Evolutionary conservation across 2,888 invertebrate genomes (phyloP).

Genomic region (Plagodis pulveraria): DNA sequence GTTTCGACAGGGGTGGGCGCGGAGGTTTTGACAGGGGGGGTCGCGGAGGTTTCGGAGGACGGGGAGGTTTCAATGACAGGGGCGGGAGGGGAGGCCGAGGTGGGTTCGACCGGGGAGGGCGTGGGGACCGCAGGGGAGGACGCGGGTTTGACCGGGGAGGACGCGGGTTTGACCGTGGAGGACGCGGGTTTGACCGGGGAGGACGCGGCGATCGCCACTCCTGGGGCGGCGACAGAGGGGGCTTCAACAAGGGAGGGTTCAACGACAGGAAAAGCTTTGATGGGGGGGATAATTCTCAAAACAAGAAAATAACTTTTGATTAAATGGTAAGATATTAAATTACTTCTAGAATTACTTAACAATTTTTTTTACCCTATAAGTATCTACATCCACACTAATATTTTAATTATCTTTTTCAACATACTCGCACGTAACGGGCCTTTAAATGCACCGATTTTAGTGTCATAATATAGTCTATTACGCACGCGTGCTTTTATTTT

Average conservation of each 20-base stretch:
- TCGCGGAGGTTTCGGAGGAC: constrained; percentile 55
- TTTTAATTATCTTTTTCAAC: too few relatives aligned
- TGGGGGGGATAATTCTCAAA: constrained; percentile 82
- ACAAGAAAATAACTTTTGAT: constrained; percentile 91
- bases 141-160: constrained; percentile 70
- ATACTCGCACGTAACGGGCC: too few relatives aligned
- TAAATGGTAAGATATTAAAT: constrained; percentile 61
- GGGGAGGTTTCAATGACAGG: constrained; percentile 62
- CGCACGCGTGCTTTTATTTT: too few relatives aligned
- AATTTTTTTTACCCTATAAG: too few relatives aligned
- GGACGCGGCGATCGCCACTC: constrained; percentile 72
- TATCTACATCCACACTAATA: too few relatives aligned
- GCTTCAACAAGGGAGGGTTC: constrained; percentile 79
- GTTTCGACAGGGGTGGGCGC: constrained; percentile 55
- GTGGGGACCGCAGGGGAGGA: constrained; percentile 64
- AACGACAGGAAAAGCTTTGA: constrained; percentile 88
- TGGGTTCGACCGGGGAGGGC: constrained; percentile 54
- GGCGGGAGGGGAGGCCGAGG: constrained; percentile 57
- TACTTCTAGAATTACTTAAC: background rate
- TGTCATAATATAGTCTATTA: too few relatives aligned
- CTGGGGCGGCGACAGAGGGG: constrained; percentile 75
- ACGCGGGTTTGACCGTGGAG: constrained; percentile 58
- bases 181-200: constrained; percentile 61
- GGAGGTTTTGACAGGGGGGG: constrained; percentile 55
- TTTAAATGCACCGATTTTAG: too few relatives aligned